phyloP scores from a whole-genome alignment of 2,797 vertebrate genomes.

The Ciconia nigra region DNA sequence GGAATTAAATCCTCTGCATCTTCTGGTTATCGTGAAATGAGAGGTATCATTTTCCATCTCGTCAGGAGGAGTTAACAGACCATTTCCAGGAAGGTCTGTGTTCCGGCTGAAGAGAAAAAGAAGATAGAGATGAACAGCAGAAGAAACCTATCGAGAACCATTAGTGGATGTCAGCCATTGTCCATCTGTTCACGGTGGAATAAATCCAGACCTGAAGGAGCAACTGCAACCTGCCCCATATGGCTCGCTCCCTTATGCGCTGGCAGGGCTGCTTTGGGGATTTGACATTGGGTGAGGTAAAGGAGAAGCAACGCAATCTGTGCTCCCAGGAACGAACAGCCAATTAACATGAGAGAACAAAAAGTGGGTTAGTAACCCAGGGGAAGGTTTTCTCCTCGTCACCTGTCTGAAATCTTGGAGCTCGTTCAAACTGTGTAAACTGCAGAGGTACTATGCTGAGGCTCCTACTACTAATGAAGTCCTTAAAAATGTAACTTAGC shows the following conservation, averaged over 20 bases:
- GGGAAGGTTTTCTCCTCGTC: conserved; percentile 2
- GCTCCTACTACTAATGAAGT: background rate
- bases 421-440: background rate
- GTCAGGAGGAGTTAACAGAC: conserved; percentile 1
- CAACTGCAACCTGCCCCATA: conserved; percentile 61
- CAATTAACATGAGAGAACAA: conserved; percentile 21
- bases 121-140: conserved; percentile 17
- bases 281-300: conserved; percentile 53
- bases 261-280: conserved; percentile 38
- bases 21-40: background rate
- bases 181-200: conserved; percentile 66
- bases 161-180: conserved; percentile 57
- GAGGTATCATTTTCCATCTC: background rate
- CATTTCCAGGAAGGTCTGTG: background rate
- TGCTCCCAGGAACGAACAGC: background rate
- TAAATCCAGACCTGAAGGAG: conserved; percentile 65
- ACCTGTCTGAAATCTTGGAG: background rate
- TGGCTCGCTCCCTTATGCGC: conserved; percentile 6
- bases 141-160: conserved; percentile 42
- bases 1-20: conserved; percentile 21
- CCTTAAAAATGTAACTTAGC: background rate
- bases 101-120: conserved; percentile 18
- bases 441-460: background rate
- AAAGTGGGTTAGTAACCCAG: conserved; percentile 16
- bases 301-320: conserved; percentile 23